Conservation (phyloP, 2,113 vertebrate genomes). For the Panthera leo region DNA sequence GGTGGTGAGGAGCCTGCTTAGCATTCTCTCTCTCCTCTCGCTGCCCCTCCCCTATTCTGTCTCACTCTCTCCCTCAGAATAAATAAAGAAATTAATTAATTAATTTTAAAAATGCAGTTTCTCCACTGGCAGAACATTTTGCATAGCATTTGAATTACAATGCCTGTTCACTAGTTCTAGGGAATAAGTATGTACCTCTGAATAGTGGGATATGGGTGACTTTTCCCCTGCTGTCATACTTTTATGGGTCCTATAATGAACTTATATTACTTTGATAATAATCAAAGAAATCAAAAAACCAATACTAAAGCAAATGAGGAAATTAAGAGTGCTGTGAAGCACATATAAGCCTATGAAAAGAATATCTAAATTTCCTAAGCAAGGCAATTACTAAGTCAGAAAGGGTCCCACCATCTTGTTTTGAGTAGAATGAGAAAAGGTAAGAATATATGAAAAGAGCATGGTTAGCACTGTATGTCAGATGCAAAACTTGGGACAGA, state of each 20-base stretch:
- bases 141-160: neutral
- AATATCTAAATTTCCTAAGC: neutral
- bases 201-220: neutral
- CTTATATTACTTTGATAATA: constrained; percentile 38
- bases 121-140: neutral
- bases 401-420: neutral
- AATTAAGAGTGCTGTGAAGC: neutral
- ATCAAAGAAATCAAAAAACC: constrained; percentile 34
- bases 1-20: too few relatives aligned
- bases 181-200: neutral
- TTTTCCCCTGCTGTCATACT: neutral
- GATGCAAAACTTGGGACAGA: neutral
- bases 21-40: too few relatives aligned
- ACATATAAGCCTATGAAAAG: constrained; percentile 23
- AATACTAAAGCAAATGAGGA: neutral
- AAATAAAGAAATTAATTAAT: too few relatives aligned
- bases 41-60: too few relatives aligned
- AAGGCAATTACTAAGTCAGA: neutral
- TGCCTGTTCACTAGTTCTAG: neutral
- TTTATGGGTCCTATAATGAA: neutral
- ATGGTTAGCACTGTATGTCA: neutral
- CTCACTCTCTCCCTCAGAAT: too few relatives aligned
- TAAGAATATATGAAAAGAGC: neutral
- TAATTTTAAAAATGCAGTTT: constrained; percentile 5
- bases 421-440: neutral